Evolutionary conservation across 2,797 vertebrate genomes (phyloP), one percentile per base, ranked within the genome.

Genomic region (Alca torda): DNA sequence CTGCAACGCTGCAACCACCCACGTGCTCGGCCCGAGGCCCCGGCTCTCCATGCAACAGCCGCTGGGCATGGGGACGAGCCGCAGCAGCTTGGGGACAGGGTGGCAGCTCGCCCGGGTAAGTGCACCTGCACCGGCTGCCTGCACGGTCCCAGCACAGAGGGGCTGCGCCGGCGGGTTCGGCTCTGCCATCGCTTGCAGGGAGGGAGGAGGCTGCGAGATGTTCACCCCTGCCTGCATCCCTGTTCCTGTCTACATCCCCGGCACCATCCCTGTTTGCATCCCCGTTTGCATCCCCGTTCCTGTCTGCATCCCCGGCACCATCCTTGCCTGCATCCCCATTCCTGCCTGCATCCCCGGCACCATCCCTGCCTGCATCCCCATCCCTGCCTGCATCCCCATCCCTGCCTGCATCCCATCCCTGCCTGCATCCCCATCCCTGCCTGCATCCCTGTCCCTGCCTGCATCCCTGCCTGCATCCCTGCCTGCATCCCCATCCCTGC

Each of bases 21-120:
- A 5, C 8, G 6, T 24, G 77, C 64, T 63, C 10, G 3, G 25
- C 30, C 61, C 8, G 3, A 63, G 69, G 48, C 48, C 41, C 51
- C 9, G 2, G 18, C 64, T 72, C 31, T 23, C 35, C 53, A 7
- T 0, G 4, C 72, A 20, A 8, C 39, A 33, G 39, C 65, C 17
- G 1, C 11, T 0, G 11, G 65, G 33, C 4, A 1, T 1, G n/a
- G 30, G 53, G 60, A 87, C 67, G 28, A 70, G 45, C 16, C 2
- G 2, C 78, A n/a, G 73, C 39, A 25, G 56, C 31, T 3, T 25
- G 65, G 73, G 85, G 50, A 53, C 67, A 45, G 50, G 1, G 7
- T 16, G 60, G 75, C 85, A 87, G n/a, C 72, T 31, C 45, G 30
- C 45, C 57, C 5, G 1, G 61, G 56, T 25, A n/a, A 76, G 51